phyloP scores from a whole-genome alignment of 2,888 invertebrate species.

The Poecilus cupreus region DNA sequence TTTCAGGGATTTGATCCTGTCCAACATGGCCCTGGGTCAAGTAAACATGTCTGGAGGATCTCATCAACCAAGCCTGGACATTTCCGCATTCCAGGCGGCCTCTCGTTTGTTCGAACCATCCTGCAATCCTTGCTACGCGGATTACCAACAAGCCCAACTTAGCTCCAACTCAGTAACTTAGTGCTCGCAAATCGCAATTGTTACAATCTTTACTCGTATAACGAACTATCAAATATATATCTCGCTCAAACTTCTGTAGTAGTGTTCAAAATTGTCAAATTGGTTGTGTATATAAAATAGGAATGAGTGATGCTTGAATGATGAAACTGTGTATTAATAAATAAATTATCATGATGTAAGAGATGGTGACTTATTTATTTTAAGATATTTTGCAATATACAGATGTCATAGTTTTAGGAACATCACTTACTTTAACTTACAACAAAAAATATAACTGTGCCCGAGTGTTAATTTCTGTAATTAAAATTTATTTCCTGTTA shows the following conservation, averaged over 20 bases:
- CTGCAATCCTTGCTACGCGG: slow-evolving; percentile 69
- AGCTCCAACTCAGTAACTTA: background rate
- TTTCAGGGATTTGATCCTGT: slow-evolving; percentile 70
- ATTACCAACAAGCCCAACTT: slow-evolving; percentile 68
- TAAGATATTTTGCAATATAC: too few relatives aligned
- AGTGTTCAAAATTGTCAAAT: background rate
- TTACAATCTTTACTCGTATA: background rate
- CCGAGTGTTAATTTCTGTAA: too few relatives aligned
- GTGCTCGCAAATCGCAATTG: background rate
- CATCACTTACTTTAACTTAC: too few relatives aligned
- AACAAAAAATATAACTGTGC: too few relatives aligned
- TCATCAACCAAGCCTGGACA: slow-evolving; percentile 69
- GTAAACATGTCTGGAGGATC: slow-evolving; percentile 66
- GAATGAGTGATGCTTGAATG: background rate
- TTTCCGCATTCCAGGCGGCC: slow-evolving; percentile 71
- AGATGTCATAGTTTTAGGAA: too few relatives aligned
- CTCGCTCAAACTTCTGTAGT: background rate
- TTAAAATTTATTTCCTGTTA: too few relatives aligned
- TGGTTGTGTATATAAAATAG: background rate
- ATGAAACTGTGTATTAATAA: background rate
- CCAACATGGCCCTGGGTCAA: slow-evolving; percentile 69
- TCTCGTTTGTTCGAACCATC: slow-evolving; percentile 71
- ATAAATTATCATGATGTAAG: background rate
- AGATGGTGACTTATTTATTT: too few relatives aligned
- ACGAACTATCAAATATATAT: slow-evolving; percentile 6